Conservation (phyloP, 1,140 invertebrate genomes). For the Apis florea region DNA sequence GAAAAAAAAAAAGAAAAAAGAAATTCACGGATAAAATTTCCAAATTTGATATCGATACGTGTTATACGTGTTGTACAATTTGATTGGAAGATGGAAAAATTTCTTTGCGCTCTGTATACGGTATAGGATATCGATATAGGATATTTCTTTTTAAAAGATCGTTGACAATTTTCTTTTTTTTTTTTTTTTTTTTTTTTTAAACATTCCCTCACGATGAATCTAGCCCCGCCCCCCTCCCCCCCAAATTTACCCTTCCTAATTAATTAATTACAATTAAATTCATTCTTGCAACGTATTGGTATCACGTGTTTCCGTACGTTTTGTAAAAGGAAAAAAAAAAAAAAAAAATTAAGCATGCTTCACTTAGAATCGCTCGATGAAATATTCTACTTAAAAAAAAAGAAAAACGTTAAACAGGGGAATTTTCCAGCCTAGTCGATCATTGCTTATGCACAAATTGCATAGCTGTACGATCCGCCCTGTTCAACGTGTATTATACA, state of each 20-base stretch:
- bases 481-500: neutral
- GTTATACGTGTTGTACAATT: neutral
- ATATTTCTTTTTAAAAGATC: no score
- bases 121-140: no score
- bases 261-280: no score
- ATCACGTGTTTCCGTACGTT: slow-evolving; percentile 2
- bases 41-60: slow-evolving; percentile 18
- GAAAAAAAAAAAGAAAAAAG: no score
- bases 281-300: slow-evolving; percentile 31
- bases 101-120: no score
- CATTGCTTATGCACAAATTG: slow-evolving; percentile 28
- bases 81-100: neutral
- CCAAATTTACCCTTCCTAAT: neutral
- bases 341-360: no score
- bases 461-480: neutral
- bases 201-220: no score
- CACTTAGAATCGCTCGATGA: neutral
- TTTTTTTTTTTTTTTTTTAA: no score
- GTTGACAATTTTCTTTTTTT: no score
- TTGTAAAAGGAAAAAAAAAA: neutral
- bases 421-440: neutral
- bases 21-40: slow-evolving; percentile 16
- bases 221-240: no score
- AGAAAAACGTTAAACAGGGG: neutral
- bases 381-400: neutral